Conservation (phyloP, 2,797 vertebrate genomes). For the Fistularia tabacaria region DNA sequence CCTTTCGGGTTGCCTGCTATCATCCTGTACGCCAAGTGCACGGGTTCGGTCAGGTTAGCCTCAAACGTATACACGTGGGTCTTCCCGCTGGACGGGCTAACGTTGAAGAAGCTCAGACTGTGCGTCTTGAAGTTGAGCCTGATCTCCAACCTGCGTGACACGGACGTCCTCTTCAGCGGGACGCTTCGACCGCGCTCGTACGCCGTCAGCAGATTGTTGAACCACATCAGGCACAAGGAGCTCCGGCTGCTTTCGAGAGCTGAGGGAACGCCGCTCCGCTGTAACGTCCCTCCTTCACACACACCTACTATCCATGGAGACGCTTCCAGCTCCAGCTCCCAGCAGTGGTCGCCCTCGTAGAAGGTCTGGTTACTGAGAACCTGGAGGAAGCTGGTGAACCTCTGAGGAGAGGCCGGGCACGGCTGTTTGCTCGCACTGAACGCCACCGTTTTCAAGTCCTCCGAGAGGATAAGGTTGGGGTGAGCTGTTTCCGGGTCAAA, state of each 20-base stretch:
- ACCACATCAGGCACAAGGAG: constrained; percentile 79
- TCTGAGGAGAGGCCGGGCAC: constrained; percentile 49
- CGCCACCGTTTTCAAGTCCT: constrained; percentile 69
- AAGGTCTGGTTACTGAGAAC: constrained; percentile 75
- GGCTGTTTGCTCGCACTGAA: constrained; percentile 63
- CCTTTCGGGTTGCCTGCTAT: constrained; percentile 72
- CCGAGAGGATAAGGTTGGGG: constrained; percentile 72
- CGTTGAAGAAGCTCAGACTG: constrained; percentile 67
- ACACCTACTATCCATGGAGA: constrained; percentile 72
- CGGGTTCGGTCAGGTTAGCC: constrained; percentile 61
- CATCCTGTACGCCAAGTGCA: constrained; percentile 75
- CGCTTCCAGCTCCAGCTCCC: constrained; percentile 66
- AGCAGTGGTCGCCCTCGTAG: constrained; percentile 67
- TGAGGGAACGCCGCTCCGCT: constrained; percentile 64
- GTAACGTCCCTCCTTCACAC: constrained; percentile 57
- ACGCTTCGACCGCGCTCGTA: constrained; percentile 62
- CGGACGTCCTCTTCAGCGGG: constrained; percentile 66
- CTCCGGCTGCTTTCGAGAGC: constrained; percentile 71
- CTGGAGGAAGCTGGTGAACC: constrained; percentile 73
- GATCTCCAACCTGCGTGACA: constrained; percentile 65
- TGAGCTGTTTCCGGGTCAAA: constrained; percentile 72
- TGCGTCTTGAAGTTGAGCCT: constrained; percentile 67
- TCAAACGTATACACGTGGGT: constrained; percentile 72
- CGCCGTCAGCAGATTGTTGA: constrained; percentile 70
- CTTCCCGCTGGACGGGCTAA: constrained; percentile 61